Evolutionary conservation across 2,888 invertebrate species (phyloP).

Genomic region (Temnothorax ravouxi): DNA sequence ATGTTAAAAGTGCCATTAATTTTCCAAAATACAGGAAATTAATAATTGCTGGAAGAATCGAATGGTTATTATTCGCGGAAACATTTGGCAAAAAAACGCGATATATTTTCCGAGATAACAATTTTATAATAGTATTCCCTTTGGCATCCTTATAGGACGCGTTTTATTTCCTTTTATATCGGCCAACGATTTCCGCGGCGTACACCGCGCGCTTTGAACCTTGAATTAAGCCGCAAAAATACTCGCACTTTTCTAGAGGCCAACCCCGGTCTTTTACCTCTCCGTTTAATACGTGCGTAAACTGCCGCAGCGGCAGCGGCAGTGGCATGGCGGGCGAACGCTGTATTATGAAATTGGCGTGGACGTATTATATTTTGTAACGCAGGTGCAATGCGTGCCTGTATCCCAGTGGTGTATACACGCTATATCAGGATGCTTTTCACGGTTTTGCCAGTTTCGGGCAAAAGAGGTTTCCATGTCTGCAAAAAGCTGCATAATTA

Average conservation of each 20-base stretch:
- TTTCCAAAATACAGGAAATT: neutral
- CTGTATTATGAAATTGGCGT: constrained; percentile 41
- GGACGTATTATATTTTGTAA: constrained; percentile 23
- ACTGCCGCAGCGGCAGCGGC: neutral
- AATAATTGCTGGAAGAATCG: constrained; percentile 24
- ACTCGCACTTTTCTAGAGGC: neutral
- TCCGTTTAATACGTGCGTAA: constrained; percentile 6
- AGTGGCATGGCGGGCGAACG: too few relatives aligned
- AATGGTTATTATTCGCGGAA: constrained; percentile 20
- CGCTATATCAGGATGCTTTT: neutral
- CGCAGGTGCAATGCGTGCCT: constrained; percentile 15
- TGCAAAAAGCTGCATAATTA: constrained; percentile 43
- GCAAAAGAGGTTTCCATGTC: constrained; percentile 13
- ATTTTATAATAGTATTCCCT: constrained; percentile 41
- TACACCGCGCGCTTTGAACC: neutral
- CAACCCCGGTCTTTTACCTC: neutral
- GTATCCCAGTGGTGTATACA: neutral
- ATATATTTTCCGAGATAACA: constrained; percentile 43
- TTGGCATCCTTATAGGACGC: neutral
- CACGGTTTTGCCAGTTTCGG: neutral
- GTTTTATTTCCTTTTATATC: constrained; percentile 29
- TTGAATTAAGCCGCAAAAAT: constrained; percentile 46
- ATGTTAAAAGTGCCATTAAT: neutral
- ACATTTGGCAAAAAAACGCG: constrained; percentile 5
- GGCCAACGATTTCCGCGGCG: neutral